phyloP scores from a whole-genome alignment of 2,888 invertebrate genomes.

The Oscheius sp. region DNA sequence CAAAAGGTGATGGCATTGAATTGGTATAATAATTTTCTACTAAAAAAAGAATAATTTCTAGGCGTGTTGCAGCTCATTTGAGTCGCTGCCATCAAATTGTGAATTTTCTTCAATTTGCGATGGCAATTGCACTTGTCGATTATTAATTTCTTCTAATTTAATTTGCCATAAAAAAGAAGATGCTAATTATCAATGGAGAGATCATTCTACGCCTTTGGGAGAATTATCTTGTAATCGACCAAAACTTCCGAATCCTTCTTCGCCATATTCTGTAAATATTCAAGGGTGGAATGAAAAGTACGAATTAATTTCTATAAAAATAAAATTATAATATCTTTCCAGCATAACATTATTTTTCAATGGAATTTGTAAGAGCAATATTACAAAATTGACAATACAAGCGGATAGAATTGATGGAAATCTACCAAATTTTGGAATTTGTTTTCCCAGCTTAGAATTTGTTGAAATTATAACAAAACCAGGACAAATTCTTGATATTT shows the following conservation, averaged over 20 bases:
- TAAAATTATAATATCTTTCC: too few species aligned
- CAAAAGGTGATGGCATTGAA: constrained; percentile 11
- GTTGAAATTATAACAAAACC: constrained; percentile 6
- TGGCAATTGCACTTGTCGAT: constrained; percentile 45
- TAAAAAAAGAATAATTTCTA: constrained; percentile 27
- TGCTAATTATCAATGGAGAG: constrained; percentile 19
- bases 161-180: constrained; percentile 21
- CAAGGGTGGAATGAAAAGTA: constrained; percentile 24
- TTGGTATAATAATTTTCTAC: not conserved
- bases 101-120: constrained; percentile 53
- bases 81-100: constrained; percentile 46
- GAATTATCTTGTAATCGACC: constrained; percentile 26
- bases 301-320: not conserved
- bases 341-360: constrained; percentile 9
- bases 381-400: constrained; percentile 3
- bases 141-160: constrained; percentile 41
- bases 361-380: constrained; percentile 17
- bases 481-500: not conserved
- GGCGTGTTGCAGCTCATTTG: constrained; percentile 50
- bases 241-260: constrained; percentile 29
- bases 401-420: constrained; percentile 5
- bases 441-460: constrained; percentile 7
- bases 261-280: not conserved
- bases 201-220: constrained; percentile 21
- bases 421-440: constrained; percentile 18